phyloP scores from a whole-genome alignment of 2,113 vertebrate genomes.

The Gavia stellata region DNA sequence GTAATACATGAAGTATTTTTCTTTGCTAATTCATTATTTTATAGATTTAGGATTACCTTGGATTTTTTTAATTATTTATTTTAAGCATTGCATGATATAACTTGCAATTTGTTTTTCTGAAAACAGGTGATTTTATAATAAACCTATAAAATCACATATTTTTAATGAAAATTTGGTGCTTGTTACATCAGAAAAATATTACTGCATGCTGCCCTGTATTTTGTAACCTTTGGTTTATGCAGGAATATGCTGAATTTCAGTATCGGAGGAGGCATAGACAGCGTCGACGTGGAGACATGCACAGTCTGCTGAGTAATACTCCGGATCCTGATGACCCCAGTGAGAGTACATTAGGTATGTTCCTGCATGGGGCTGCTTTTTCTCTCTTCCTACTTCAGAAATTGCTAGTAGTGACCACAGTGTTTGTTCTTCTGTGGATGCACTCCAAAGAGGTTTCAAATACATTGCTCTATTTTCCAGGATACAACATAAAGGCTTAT shows the following conservation, averaged over 20 bases:
- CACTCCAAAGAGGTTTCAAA: not conserved
- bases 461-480: not conserved
- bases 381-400: not conserved
- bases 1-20: not conserved
- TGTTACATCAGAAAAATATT: conserved; percentile 51
- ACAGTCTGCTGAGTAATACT: conserved; percentile 88
- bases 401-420: not conserved
- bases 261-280: conserved; percentile 92
- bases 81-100: conserved; percentile 58
- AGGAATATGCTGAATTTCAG: conserved; percentile 99
- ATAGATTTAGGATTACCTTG: not conserved
- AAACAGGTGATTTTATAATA: conserved; percentile 70
- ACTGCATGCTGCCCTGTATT: conserved; percentile 77
- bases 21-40: not conserved
- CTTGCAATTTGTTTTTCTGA: conserved; percentile 55
- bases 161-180: conserved; percentile 52
- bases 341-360: conserved; percentile 82
- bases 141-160: conserved; percentile 72
- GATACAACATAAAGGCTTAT: not conserved
- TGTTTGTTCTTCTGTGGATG: not conserved
- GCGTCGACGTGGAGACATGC: conserved; percentile 88
- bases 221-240: conserved; percentile 77
- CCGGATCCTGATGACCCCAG: conserved; percentile 84
- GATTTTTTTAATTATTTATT: not conserved
- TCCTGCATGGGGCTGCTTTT: not conserved